Percentiles rank a stretch among this genome's conserved stretches.
Evolutionary conservation across 2,113 vertebrate species (phyloP).

Genomic region (Porphyrio hochstetteri): DNA sequence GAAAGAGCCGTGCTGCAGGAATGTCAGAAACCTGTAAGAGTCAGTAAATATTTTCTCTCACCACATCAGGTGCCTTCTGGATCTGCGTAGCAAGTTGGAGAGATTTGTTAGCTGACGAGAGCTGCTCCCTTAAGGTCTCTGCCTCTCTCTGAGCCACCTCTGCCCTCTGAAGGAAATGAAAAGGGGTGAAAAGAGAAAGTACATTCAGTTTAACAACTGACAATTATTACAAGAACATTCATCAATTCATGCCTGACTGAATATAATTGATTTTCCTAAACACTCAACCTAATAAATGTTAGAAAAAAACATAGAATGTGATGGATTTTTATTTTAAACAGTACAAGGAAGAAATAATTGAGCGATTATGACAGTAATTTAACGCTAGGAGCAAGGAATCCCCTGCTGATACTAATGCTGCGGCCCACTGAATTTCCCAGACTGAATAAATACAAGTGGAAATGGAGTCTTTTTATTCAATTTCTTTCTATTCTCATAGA

Average conservation of each 20-base stretch:
- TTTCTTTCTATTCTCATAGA: constrained; percentile 83
- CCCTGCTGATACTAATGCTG: constrained; percentile 86
- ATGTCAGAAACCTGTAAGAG: constrained; percentile 29
- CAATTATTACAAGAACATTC: constrained; percentile 88
- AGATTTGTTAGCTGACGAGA: constrained; percentile 91
- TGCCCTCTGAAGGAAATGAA: constrained; percentile 86
- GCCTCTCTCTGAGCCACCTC: constrained; percentile 93
- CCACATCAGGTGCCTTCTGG: constrained; percentile 90
- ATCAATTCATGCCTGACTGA: constrained; percentile 86
- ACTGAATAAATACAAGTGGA: constrained; percentile 86
- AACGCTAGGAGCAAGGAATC: constrained; percentile 87
- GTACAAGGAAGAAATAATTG: constrained; percentile 89
- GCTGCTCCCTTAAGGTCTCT: constrained; percentile 90
- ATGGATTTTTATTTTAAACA: constrained; percentile 89
- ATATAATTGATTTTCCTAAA: constrained; percentile 90
- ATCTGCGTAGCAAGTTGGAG: constrained; percentile 86
- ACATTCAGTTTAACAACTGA: constrained; percentile 84
- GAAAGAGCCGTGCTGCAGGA: not conserved
- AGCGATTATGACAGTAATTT: constrained; percentile 91
- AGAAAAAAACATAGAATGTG: constrained; percentile 82
- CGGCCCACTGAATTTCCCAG: constrained; percentile 86
- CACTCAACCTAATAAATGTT: constrained; percentile 89
- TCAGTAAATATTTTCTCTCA: constrained; percentile 75
- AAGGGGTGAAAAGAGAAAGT: constrained; percentile 78
- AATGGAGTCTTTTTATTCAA: constrained; percentile 87